Percentiles rank a stretch among this genome's conserved stretches.
These are phyloP conservation scores for Vanacampus margaritifer DNA, from an alignment of 2,113 vertebrate species.

Conservation along the genomic window DNA sequence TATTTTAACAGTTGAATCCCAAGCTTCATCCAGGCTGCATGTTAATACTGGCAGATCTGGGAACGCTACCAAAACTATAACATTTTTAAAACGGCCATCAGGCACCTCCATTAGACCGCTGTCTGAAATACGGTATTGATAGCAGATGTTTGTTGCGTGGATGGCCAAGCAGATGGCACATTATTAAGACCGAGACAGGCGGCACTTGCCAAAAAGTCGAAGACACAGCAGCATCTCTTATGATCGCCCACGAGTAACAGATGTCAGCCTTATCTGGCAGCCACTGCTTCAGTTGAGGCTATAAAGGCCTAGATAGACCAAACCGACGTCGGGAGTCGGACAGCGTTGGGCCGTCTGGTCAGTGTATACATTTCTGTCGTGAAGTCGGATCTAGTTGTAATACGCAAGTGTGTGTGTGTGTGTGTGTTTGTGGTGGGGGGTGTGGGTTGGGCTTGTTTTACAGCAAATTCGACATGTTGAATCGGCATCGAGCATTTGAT, in stretches of 20 bases:
- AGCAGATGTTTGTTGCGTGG: slow-evolving; percentile 15
- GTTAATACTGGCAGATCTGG: slow-evolving; percentile 7
- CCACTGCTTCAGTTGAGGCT: slow-evolving; percentile 43
- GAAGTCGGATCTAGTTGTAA: too few species aligned
- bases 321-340: too few species aligned
- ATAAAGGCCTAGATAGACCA: too few species aligned
- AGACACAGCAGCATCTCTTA: slow-evolving; percentile 38
- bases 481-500: too few species aligned
- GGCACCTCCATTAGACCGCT: slow-evolving; percentile 24
- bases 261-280: slow-evolving; percentile 56
- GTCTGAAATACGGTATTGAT: slow-evolving; percentile 38
- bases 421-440: too few species aligned
- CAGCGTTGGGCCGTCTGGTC: too few species aligned
- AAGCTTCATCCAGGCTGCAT: slow-evolving; percentile 9
- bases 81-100: slow-evolving; percentile 27
- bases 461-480: too few species aligned
- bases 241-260: slow-evolving; percentile 44
- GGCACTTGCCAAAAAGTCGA: slow-evolving; percentile 36
- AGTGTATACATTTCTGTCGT: too few species aligned
- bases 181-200: slow-evolving; percentile 23
- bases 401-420: too few species aligned
- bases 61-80: slow-evolving; percentile 18
- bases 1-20: slow-evolving; percentile 1
- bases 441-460: too few species aligned
- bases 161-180: slow-evolving; percentile 47